Percentiles rank a stretch among this genome's conserved stretches.
Evolutionary conservation across 2,888 invertebrate genomes (phyloP).

Genomic region (Clunio marinus): DNA sequence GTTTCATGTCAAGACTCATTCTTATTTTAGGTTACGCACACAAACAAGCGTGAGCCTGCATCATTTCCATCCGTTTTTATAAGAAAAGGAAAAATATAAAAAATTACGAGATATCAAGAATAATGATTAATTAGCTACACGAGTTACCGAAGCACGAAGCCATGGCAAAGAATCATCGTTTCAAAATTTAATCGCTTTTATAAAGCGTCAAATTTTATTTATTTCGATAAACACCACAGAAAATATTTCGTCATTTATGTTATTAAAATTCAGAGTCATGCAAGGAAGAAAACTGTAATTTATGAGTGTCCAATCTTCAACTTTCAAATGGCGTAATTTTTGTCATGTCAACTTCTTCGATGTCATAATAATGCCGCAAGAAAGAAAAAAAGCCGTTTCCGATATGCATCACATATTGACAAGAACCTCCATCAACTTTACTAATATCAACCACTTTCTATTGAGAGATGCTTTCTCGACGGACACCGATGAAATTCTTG

Average conservation of each 20-base stretch:
- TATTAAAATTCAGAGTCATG: background rate
- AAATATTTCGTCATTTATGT: background rate
- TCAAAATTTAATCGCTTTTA: slow-evolving; percentile 16
- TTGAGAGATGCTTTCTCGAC: too few relatives aligned
- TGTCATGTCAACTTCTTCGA: background rate
- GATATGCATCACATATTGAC: slow-evolving; percentile 29
- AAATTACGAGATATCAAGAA: slow-evolving; percentile 23
- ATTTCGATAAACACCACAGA: background rate
- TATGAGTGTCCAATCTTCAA: slow-evolving; percentile 23
- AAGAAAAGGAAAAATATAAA: background rate
- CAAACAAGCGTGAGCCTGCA: background rate
- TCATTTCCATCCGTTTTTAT: too few relatives aligned
- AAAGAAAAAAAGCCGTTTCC: too few relatives aligned
- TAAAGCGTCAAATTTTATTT: slow-evolving; percentile 30
- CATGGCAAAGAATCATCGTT: background rate
- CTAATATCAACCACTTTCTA: slow-evolving; percentile 23
- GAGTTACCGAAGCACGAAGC: slow-evolving; percentile 9
- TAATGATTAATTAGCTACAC: slow-evolving; percentile 35
- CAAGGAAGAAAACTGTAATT: slow-evolving; percentile 33
- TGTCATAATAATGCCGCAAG: background rate
- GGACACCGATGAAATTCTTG: slow-evolving; percentile 20
- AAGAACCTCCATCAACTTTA: slow-evolving; percentile 21
- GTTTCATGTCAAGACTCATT: background rate
- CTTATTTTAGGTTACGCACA: background rate
- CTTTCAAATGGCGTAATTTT: background rate